Evolutionary conservation across 2,888 invertebrate genomes (phyloP).

Genomic region (Leptogaster cylindrica): DNA sequence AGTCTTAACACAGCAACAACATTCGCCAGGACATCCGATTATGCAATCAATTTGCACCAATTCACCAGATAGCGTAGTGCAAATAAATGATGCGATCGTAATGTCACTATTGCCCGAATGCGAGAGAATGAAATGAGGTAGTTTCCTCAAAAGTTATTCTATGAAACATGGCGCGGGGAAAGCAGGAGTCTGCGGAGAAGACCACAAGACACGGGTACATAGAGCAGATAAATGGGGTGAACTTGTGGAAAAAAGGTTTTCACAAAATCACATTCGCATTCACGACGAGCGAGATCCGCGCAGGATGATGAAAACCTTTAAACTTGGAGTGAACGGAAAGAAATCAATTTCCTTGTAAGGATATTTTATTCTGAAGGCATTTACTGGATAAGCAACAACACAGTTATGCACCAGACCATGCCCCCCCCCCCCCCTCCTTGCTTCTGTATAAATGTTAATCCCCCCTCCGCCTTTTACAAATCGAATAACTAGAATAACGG

Average conservation of each 20-base stretch:
- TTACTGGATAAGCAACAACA: slow-evolving; percentile 13
- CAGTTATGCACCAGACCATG: too few species aligned
- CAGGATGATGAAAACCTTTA: slow-evolving; percentile 23
- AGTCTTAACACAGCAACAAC: slow-evolving; percentile 18
- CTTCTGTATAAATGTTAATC: slow-evolving; percentile 23
- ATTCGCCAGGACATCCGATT: slow-evolving; percentile 31
- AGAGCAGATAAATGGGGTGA: too few species aligned
- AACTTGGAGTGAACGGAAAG: neutral
- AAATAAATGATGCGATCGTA: neutral
- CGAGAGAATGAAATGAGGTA: neutral
- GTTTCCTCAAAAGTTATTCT: slow-evolving; percentile 21
- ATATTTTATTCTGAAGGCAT: slow-evolving; percentile 28
- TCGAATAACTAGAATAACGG: slow-evolving; percentile 23
- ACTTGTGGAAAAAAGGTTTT: neutral
- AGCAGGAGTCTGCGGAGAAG: neutral
- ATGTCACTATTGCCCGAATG: neutral
- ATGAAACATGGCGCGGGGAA: neutral
- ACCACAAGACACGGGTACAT: too few species aligned
- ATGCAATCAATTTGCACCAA: slow-evolving; percentile 32
- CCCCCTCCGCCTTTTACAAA: slow-evolving; percentile 7
- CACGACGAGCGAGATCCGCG: neutral
- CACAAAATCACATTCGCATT: neutral
- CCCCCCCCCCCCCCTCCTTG: neutral
- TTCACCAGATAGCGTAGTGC: neutral
- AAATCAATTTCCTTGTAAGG: slow-evolving; percentile 29